Evolutionary conservation across 2,888 invertebrate genomes (phyloP), one percentile per base, ranked within the genome.

Genomic region (Bruchidius siliquastri): DNA sequence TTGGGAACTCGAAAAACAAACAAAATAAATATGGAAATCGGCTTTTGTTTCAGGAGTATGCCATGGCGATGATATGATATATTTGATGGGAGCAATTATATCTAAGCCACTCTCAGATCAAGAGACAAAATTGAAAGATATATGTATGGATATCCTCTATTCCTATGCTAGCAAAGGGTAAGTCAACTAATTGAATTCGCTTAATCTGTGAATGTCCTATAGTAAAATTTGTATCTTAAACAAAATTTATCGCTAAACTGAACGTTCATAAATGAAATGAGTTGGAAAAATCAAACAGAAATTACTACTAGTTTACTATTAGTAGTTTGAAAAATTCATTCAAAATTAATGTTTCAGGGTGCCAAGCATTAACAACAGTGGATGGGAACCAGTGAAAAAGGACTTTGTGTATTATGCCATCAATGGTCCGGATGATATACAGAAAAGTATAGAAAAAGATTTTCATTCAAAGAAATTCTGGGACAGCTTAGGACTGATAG

Each of bases 291-390:
- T n/a, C n/a, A n/a, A n/a, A n/a, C n/a, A n/a, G n/a, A n/a, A n/a
- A n/a, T 26, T 26, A 26, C 26, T 26, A 26, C 2, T 26, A 26
- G 26, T 26, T 26, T 26, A 26, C 26, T 26, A 26, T 8, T 26
- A 26, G 3, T 8, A n/a, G n/a, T n/a, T n/a, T n/a, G n/a, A n/a
- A n/a, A n/a, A n/a, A n/a, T n/a, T n/a, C n/a, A n/a, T n/a, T n/a
- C n/a, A n/a, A n/a, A n/a, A n/a, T n/a, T n/a, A n/a, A n/a, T 49
- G 49, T 68, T 68, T 68, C 68, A 68, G 68, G 1, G 68, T 68
- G 2, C 68, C 68, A n/a, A 68, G 21, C 21, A 21, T 68, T 8
- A 68, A 68, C 10, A 20, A 20, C 22, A 20, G 8, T 68, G 10
- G 10, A 21, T 22, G 21, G 68, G 68, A 68, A 68, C 21, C 68